Base-by-base conservation (phyloP, 2,113 vertebrate genomes). In the Sturnus vulgaris region DNA sequence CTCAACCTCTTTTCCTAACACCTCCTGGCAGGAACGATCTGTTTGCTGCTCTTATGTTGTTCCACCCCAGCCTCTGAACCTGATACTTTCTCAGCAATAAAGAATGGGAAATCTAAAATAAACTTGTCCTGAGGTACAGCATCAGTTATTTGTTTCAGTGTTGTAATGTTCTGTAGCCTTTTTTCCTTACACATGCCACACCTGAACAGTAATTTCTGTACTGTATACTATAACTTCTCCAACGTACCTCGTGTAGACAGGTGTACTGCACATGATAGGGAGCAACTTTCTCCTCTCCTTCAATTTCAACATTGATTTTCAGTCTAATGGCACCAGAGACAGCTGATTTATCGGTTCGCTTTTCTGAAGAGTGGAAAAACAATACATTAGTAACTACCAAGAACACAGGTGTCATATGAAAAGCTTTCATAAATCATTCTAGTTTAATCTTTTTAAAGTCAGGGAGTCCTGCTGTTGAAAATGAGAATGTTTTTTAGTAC, bases 271-370 rank as follows among this genome's bases (percentile, higher is more conserved):
- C 95, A 8, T 99, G 99, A 80, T 99, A 99, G 7, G 99, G 99
- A 82, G 99, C 99, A 85, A 99, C 99, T 7, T 99, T 99, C 96
- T 99, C 99, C 81, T 99, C 99, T 82, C 99, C 99, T 97, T 99
- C 98, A 96, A 99, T 99, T 96, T 99, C 99, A 90, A 99, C 99
- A 9, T 98, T 99, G 98, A 99, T 99, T 98, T 99, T 99, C 86
- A 99, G 93, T 81, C 99, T 97, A 92, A 99, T 99, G 81, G 99
- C 99, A 17, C 99, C 99, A 61, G 99, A 99, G 14, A 99, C 99
- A 47, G 99, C 99, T 8, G 99, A 99, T 95, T 99, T 99, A 97
- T 99, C 99, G 8, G 99, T 99, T 77, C 99, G 97, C 95, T 99
- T 99, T 96, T 99, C 99, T 99, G 97, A 75, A 89, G 69, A 75